Evolutionary conservation across 2,888 invertebrate species (phyloP), one percentile per base, ranked within the genome.

Genomic region (Mechanitis messenoides): DNA sequence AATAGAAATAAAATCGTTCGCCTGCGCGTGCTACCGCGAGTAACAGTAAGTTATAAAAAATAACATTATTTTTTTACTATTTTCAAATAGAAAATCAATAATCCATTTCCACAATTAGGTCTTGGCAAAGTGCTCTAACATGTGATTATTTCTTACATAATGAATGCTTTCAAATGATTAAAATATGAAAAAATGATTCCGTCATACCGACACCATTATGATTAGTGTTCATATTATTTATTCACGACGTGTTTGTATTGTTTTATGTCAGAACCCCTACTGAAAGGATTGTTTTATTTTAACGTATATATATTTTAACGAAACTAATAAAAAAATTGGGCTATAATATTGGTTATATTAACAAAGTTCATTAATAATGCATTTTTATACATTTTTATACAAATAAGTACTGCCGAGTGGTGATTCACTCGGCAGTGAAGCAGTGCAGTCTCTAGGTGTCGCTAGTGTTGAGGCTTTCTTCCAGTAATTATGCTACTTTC

Each of bases 141-240:
- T 58, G 12, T 31, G 7, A 56, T 60, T 60, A 60, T 42, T 38
- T 47, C 56, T 56, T 38, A 45, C 55, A 31, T 50, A 60, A 65
- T 56, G 55, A 59, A 31, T n/a, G 53, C 53, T 66, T 70, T 70
- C 68, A 70, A 61, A 65, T 70, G 72, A 74, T 73, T 71, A 72
- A 69, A 66, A 61, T 59, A 69, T 74, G 47, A 71, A 73, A 71
- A 68, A 74, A 71, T 71, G 65, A 72, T 12, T 45, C 33, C 12
- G 45, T 58, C 53, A 31, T 31, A 50, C 11, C n/a, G 31, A 31
- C 31, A 28, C 2, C 38, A 11, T 42, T 42, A 42, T 50, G 50
- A 50, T 50, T 50, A 50, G 9, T 50, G 31, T 11, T 31, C 7
- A 3, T 20, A 20, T 20, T 47, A 47, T 47, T 47, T 28, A 50